Conservation (phyloP, 2,797 vertebrate genomes). For the Ispidina lecontei region DNA sequence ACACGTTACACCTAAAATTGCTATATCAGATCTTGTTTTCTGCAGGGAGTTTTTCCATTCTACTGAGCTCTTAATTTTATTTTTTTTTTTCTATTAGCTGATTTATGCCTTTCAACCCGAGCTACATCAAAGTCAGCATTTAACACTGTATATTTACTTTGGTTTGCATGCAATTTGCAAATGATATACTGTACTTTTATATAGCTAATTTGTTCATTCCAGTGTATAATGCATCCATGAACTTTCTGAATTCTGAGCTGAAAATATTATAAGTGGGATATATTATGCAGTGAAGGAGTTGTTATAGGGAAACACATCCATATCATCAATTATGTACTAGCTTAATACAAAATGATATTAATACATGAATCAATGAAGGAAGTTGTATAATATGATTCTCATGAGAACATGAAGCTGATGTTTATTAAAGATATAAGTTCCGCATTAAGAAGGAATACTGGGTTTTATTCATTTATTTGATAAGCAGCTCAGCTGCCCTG, state of each 20-base stretch:
- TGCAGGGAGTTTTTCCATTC: background rate
- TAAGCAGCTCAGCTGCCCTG: slow-evolving; percentile 25
- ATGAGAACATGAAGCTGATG: slow-evolving; percentile 45
- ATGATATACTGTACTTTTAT: slow-evolving; percentile 55
- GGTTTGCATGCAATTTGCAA: slow-evolving; percentile 16
- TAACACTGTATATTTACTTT: slow-evolving; percentile 6
- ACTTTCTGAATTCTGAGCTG: slow-evolving; percentile 50
- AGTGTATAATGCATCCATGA: slow-evolving; percentile 31
- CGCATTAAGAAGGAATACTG: slow-evolving; percentile 20
- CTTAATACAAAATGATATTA: slow-evolving; percentile 64
- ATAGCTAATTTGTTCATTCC: slow-evolving; percentile 54
- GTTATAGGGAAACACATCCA: slow-evolving; percentile 46
- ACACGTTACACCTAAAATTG: background rate
- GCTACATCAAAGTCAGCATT: slow-evolving; percentile 35
- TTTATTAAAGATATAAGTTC: slow-evolving; percentile 64
- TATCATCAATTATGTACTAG: slow-evolving; percentile 63
- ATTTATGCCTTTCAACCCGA: slow-evolving; percentile 37
- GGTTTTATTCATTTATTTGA: slow-evolving; percentile 56
- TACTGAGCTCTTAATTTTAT: background rate
- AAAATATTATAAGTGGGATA: slow-evolving; percentile 68
- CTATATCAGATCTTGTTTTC: background rate
- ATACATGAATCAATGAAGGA: slow-evolving; percentile 60
- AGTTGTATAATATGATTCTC: slow-evolving; percentile 56
- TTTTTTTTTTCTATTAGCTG: background rate
- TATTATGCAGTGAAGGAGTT: slow-evolving; percentile 52